Percentiles rank a stretch among this genome's conserved stretches.
Conservation (phyloP, 2,113 vertebrate genomes). For the Copsychus sechellarum region DNA sequence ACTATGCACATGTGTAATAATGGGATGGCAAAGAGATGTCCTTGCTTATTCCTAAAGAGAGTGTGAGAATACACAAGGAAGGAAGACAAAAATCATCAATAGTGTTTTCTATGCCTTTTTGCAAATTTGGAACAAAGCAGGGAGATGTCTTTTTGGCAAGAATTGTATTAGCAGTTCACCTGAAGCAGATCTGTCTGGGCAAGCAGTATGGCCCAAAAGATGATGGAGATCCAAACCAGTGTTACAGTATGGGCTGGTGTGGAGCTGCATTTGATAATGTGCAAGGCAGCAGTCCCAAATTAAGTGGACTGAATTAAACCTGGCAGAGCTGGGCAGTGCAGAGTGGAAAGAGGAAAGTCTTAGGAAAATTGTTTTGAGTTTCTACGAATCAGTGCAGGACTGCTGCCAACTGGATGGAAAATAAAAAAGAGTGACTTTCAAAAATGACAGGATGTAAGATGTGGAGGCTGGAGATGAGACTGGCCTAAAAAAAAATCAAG, state of each 20-base stretch:
- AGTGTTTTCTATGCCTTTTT: neutral
- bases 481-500: neutral
- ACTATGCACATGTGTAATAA: neutral
- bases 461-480: neutral
- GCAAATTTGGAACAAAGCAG: neutral
- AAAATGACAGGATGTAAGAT: neutral
- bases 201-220: neutral
- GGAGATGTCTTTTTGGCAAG: neutral
- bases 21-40: neutral
- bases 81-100: neutral
- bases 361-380: neutral
- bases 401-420: neutral
- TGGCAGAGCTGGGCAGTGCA: neutral
- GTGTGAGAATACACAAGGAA: neutral
- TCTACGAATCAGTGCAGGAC: neutral
- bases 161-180: neutral
- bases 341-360: neutral
- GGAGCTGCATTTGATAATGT: neutral
- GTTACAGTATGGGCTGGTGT: neutral
- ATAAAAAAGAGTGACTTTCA: fast-evolving
- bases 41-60: constrained; percentile 1
- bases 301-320: neutral
- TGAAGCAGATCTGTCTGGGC: neutral
- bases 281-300: neutral
- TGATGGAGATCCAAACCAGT: neutral